Evolutionary conservation across 1,140 invertebrate genomes (phyloP).

Genomic region (Venturia canescens): DNA sequence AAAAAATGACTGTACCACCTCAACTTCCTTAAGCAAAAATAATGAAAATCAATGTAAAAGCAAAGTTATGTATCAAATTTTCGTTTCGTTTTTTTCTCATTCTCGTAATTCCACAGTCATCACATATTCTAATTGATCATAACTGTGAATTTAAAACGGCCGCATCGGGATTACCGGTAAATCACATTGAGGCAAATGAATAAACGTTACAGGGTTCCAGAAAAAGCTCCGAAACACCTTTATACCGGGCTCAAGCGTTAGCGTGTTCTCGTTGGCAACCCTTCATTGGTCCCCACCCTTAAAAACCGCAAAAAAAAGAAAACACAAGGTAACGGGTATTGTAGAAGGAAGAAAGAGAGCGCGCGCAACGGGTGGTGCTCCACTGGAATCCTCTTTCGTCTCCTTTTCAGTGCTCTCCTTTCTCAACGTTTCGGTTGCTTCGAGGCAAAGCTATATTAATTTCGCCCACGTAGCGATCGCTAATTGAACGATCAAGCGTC

Average conservation of each 20-base stretch:
- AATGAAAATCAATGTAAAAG: no score
- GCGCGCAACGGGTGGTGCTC: background rate
- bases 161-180: background rate
- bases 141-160: background rate
- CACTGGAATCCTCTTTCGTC: background rate
- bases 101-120: background rate
- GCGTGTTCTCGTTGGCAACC: background rate
- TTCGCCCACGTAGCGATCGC: conserved; percentile 38
- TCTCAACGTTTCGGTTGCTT: background rate
- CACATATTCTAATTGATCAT: conserved; percentile 18
- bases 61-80: no score
- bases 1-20: no score
- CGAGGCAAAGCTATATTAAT: conserved; percentile 35
- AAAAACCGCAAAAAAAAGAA: background rate
- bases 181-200: conserved; percentile 15
- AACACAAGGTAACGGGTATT: background rate
- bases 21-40: no score
- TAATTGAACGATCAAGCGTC: conserved; percentile 46
- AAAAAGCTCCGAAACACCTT: conserved; percentile 44
- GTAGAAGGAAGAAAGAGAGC: background rate
- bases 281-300: background rate
- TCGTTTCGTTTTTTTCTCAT: no score
- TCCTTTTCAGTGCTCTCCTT: background rate
- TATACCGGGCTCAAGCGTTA: background rate
- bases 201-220: conserved; percentile 41